phyloP scores from a whole-genome alignment of 2,113 vertebrate species.

The Propithecus coquereli region DNA sequence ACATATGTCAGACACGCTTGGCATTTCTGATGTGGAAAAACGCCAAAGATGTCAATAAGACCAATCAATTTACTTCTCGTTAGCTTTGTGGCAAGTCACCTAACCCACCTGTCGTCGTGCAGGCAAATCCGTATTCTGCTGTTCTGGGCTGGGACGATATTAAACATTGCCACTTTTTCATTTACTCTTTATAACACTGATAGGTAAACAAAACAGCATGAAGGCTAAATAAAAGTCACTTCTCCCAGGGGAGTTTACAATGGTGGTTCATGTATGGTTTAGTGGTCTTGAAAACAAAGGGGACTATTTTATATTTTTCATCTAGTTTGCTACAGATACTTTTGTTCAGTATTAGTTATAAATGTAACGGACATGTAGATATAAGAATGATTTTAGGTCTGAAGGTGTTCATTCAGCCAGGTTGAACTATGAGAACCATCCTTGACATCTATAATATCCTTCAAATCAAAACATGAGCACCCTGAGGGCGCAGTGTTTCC shows the following conservation, averaged over 20 bases:
- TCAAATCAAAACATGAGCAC: background rate
- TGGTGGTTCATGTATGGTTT: background rate
- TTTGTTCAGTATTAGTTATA: background rate
- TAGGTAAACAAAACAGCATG: background rate
- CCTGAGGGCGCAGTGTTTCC: background rate
- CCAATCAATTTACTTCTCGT: constrained; percentile 33
- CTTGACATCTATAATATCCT: background rate
- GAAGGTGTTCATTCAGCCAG: background rate
- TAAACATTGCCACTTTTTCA: background rate
- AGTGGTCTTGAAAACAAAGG: background rate
- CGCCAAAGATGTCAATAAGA: constrained; percentile 19
- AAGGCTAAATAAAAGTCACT: constrained; percentile 14
- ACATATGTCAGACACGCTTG: background rate
- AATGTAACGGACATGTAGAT: background rate
- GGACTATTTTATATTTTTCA: background rate
- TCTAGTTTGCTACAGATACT: background rate
- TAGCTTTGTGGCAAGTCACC: background rate
- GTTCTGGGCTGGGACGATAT: background rate
- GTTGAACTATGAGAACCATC: background rate
- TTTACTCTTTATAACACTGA: background rate
- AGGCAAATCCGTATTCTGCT: background rate
- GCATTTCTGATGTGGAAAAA: background rate
- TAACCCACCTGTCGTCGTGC: background rate
- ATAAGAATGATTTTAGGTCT: background rate
- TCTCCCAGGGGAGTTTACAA: background rate